These are phyloP conservation scores for Cataglyphis cursor DNA, from an alignment of 2,888 invertebrate genomes.

Conservation along the genomic window DNA sequence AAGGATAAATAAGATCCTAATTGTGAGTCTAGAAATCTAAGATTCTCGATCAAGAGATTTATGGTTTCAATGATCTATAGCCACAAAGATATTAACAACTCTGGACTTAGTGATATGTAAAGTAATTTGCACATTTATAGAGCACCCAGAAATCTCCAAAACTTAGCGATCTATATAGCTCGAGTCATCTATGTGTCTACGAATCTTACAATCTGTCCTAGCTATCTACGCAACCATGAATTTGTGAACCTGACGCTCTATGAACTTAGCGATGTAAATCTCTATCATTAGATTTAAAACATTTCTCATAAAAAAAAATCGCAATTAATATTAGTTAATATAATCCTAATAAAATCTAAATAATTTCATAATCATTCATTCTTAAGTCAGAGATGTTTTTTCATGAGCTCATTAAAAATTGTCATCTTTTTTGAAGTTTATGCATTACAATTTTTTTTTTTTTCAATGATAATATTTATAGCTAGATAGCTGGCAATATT, in stretches of 20 bases:
- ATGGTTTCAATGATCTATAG: slow-evolving; percentile 5
- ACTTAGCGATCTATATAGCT: slow-evolving; percentile 19
- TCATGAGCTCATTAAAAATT: neutral
- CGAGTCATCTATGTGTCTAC: slow-evolving; percentile 11
- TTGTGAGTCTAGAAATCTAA: neutral
- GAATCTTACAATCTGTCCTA: slow-evolving; percentile 34
- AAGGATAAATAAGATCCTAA: too few species aligned
- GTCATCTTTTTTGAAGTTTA: neutral
- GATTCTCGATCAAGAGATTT: slow-evolving; percentile 7
- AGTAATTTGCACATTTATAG: slow-evolving; percentile 17
- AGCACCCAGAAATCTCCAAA: slow-evolving; percentile 10
- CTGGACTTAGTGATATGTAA: slow-evolving; percentile 2
- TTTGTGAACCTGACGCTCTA: neutral
- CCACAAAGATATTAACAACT: slow-evolving; percentile 3
- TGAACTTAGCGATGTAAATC: neutral
- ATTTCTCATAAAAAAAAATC: neutral
- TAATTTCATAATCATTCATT: neutral
- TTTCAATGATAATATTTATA: neutral
- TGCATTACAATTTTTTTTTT: neutral
- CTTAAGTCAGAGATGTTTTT: neutral
- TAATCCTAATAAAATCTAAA: neutral
- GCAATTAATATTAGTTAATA: neutral
- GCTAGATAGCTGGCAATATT: neutral
- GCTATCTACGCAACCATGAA: slow-evolving; percentile 40
- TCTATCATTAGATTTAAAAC: slow-evolving; percentile 2